phyloP scores from a whole-genome alignment of 1,140 invertebrate genomes.

The Cotesia glomerata region DNA sequence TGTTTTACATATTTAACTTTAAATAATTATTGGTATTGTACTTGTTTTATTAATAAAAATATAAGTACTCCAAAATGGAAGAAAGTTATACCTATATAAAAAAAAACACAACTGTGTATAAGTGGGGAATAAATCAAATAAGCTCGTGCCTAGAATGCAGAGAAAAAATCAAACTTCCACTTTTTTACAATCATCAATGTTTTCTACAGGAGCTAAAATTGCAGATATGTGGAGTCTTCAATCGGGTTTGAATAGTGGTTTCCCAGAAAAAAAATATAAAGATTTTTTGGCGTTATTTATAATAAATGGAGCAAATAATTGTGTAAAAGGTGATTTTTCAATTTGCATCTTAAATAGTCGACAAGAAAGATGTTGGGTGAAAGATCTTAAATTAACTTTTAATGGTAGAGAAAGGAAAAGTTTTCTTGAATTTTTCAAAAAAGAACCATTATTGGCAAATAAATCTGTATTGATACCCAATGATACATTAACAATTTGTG shows the following conservation, averaged over 20 bases:
- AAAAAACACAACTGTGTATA: neutral
- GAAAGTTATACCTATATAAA: neutral
- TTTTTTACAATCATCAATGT: neutral
- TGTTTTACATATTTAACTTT: too few relatives aligned
- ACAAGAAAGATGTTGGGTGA: too few relatives aligned
- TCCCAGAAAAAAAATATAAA: too few relatives aligned
- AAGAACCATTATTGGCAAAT: neutral
- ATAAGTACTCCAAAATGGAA: neutral
- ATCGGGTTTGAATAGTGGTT: neutral
- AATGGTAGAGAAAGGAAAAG: neutral
- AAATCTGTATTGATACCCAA: neutral
- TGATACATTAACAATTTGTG: neutral
- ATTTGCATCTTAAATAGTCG: too few relatives aligned
- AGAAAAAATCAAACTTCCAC: neutral
- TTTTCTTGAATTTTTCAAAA: neutral
- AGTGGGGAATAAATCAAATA: neutral
- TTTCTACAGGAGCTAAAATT: neutral
- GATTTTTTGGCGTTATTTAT: too few relatives aligned
- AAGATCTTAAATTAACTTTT: too few relatives aligned
- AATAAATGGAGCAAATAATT: too few relatives aligned
- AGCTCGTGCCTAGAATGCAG: neutral
- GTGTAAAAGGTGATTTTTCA: too few relatives aligned
- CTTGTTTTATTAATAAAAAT: too few relatives aligned
- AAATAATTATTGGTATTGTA: neutral
- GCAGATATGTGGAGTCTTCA: neutral